These are phyloP conservation scores for Neodiprion virginianus DNA, from an alignment of 1,140 invertebrate genomes.

Conservation along the genomic window DNA sequence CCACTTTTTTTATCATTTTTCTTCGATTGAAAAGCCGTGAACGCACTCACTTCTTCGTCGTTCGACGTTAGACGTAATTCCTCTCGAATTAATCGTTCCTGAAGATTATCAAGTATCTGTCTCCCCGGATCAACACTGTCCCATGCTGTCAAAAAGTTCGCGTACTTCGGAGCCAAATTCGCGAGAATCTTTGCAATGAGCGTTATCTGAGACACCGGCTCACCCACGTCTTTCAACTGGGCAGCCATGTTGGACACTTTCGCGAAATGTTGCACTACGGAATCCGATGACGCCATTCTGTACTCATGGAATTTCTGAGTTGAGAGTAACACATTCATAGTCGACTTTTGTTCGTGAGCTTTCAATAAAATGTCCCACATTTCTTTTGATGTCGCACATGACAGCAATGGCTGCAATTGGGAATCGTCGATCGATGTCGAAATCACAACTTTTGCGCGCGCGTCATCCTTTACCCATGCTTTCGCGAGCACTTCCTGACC, in stretches of 20 bases:
- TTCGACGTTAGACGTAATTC: conserved; percentile 12
- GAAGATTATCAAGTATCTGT: conserved; percentile 8
- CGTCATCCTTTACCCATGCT: conserved; percentile 21
- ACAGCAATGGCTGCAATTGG: conserved; percentile 13
- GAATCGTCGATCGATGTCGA: conserved; percentile 8
- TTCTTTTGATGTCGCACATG: conserved; percentile 15
- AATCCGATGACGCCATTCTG: not conserved
- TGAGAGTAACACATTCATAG: conserved; percentile 14
- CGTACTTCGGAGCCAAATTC: not conserved
- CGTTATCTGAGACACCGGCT: conserved; percentile 8
- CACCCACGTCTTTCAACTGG: conserved; percentile 9
- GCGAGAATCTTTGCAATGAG: conserved; percentile 6
- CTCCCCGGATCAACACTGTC: not conserved
- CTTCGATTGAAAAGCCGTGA: not conserved
- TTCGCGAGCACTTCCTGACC: not conserved
- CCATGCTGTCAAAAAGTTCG: not conserved
- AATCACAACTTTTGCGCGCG: conserved; percentile 5
- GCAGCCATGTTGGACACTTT: conserved; percentile 17
- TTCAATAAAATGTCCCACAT: conserved; percentile 21
- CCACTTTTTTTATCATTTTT: not conserved
- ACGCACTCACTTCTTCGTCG: conserved; percentile 3
- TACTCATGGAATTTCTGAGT: conserved; percentile 16
- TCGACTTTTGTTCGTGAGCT: conserved; percentile 15
- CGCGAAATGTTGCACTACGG: conserved; percentile 9
- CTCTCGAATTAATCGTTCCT: conserved; percentile 15